Base-by-base conservation (phyloP, 2,797 vertebrate species). In the Hephaestus fuliginosus region DNA sequence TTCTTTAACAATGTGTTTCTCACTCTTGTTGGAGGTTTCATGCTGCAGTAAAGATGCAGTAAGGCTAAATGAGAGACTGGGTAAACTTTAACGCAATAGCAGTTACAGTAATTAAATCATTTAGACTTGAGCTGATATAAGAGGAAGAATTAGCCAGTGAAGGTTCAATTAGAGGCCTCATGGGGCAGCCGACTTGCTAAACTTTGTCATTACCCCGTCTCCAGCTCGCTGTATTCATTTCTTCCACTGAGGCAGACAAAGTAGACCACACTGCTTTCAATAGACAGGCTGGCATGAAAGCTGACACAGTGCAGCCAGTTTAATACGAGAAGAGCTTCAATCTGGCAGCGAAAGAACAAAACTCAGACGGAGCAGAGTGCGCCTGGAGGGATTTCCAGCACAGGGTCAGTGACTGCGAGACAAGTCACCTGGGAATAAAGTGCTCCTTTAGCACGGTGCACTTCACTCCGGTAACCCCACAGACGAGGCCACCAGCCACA, bases 361-460 rank as follows among this genome's bases (percentile, higher is more conserved):
- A 39, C 71, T 52, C 52, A 69, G 84, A 28, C 75, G 68, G 58
- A 73, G 67, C 20, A 58, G 66, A 52, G 53, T 2, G 28, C 8
- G 8, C 56, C 75, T 49, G 79, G 13, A 76, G 68, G 65, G 62
- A 36, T 70, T 83, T 82, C 66, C 30, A 86, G 78, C 25, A 13
- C 53, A 18, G 81, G 82, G 83, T 92, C 82, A 90, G 55, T 81
- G 81, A 85, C 88, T 84, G 81, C 79, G 44, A 65, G 76, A 81
- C 33, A 46, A 85, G 83, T 89, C 86, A 84, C 82, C 75, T 80
- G 78, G 62, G 77, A 80, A 3, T 70, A 43, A 49, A 76, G 67
- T 69, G 80, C 39, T 65, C 68, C 67, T 81, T 77, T 49, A 56
- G 70, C 77, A 78, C 79, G 17, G 30, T 61, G 77, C 33, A 60